Percentiles rank a stretch among this genome's conserved stretches.
These are phyloP conservation scores for Sitodiplosis mosellana DNA, from an alignment of 1,140 invertebrate genomes.

Conservation along the genomic window DNA sequence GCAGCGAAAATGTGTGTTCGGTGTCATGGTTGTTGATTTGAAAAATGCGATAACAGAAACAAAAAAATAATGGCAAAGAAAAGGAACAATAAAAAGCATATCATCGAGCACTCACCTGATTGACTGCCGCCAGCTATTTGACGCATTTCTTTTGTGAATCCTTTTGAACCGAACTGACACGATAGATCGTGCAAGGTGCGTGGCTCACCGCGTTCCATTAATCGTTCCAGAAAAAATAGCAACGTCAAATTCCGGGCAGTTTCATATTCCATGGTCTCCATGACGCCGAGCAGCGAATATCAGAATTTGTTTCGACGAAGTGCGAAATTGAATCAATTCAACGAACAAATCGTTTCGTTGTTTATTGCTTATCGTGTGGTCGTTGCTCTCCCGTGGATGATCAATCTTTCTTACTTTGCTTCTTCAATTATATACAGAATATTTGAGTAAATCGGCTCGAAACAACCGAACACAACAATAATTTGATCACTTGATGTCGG, in stretches of 20 bases:
- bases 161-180: conserved; percentile 91
- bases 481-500: too few species aligned
- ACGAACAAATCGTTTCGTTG: background rate
- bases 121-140: conserved; percentile 89
- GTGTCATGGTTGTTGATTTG: too few species aligned
- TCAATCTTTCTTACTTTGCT: too few species aligned
- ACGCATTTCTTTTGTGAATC: conserved; percentile 88
- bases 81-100: too few species aligned
- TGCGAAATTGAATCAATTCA: background rate
- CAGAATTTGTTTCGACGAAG: background rate
- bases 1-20: too few species aligned
- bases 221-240: conserved; percentile 86
- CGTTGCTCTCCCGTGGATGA: too few species aligned
- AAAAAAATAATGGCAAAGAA: too few species aligned
- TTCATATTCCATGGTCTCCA: conserved; percentile 89
- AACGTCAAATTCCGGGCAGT: conserved; percentile 82
- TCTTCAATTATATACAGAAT: too few species aligned
- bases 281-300: conserved; percentile 18
- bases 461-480: too few species aligned
- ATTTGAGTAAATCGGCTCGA: too few species aligned
- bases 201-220: conserved; percentile 84
- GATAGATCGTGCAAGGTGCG: conserved; percentile 88
- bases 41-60: too few species aligned
- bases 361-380: too few species aligned
- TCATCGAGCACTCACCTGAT: conserved; percentile 34